Conservation (phyloP, 35 echinoderm and acorn worm genomes). For the Lytechinus pictus region DNA sequence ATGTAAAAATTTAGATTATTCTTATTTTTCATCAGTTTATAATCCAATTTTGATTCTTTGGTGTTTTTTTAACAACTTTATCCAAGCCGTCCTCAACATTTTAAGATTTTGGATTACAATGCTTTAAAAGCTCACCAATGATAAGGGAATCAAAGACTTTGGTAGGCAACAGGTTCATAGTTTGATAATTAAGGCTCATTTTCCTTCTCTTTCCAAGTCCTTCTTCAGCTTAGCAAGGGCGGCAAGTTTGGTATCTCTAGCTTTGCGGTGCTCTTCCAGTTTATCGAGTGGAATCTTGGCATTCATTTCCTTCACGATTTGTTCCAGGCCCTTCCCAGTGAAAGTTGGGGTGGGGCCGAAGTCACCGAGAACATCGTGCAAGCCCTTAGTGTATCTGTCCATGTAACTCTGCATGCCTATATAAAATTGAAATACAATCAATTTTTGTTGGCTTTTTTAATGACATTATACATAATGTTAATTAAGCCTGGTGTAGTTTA, state of each 20-base stretch:
- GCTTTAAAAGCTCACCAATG: too few relatives aligned
- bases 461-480: too few relatives aligned
- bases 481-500: too few relatives aligned
- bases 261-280: constrained; percentile 68
- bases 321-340: constrained; percentile 52
- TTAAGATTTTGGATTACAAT: too few relatives aligned
- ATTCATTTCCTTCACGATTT: constrained; percentile 65
- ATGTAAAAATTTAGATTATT: too few relatives aligned
- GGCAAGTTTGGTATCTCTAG: constrained; percentile 52
- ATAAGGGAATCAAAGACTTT: too few relatives aligned
- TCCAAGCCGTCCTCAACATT: too few relatives aligned
- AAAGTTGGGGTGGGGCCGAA: constrained; percentile 84
- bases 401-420: constrained; percentile 82
- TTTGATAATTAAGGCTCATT: neutral
- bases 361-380: constrained; percentile 51
- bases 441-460: neutral
- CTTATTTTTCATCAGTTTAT: too few relatives aligned
- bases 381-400: constrained; percentile 75
- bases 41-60: too few relatives aligned
- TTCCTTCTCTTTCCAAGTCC: constrained; percentile 49
- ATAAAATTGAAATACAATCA: neutral
- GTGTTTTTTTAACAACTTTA: too few relatives aligned
- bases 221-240: constrained; percentile 61
- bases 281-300: constrained; percentile 77
- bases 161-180: too few relatives aligned